Base-by-base conservation (phyloP, 2,797 vertebrate species). In the Propithecus perrieri region DNA sequence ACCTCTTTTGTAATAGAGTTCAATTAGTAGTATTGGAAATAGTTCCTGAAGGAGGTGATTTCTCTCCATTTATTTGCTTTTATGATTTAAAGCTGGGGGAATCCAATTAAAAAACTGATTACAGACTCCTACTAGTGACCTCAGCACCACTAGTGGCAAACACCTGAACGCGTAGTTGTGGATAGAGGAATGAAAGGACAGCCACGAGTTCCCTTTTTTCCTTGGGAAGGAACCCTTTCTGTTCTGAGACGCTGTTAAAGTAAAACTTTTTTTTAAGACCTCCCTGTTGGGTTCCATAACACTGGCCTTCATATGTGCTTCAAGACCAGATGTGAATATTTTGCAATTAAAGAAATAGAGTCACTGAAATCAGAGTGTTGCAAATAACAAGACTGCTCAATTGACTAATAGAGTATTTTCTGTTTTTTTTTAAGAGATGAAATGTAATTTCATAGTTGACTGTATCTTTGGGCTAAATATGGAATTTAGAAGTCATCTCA, bases 391-490 rank as follows among this genome's bases (percentile, higher is more conserved):
- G 80, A 74, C 1, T 75, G 22, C 3, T 95, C 55, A 63, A 38
- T 5, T 88, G 46, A 87, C 24, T 94, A 72, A 75, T 8, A 91
- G 30, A 75, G 3, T 33, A 88, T n/a, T 93, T 91, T 18, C 35
- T 57, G 4, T 4, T 79, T 85, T 43, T 38, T 69, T 53, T 18
- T 22, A 1, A 18, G 17, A 38, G 28, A 89, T 48, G 15, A 93
- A 95, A 86, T 55, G 24, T 63, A 83, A 88, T 86, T 94, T 95
- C 59, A 91, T 7, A 91, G 65, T 24, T 96, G 69, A 93, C 75
- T 85, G 13, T 75, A 79, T 57, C 71, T 59, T 63, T 89, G 89
- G 69, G 26, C 26, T 89, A 89, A 94, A 86, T 15, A 57, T 28
- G 20, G n/a, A 71, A 91, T 88, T 94, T 30, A 86, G 78, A 89